Evolutionary conservation across 2,888 invertebrate species (phyloP), one percentile per base, ranked within the genome.

Genomic region (Euplagia quadripunctaria): DNA sequence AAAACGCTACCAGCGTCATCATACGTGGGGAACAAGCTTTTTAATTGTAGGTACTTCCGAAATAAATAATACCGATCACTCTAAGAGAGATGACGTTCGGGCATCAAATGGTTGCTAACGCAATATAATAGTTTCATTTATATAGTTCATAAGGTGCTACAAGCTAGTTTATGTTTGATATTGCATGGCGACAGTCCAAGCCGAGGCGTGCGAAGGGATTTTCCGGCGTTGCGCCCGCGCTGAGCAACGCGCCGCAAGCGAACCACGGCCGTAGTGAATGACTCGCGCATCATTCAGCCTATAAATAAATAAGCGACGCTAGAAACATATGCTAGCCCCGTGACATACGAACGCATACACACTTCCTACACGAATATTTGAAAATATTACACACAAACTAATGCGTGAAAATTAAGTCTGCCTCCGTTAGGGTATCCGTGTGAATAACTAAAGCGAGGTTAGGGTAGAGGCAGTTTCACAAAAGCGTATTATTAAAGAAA

Each of bases 241-340:
- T 58, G 52, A 41, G 51, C 58, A 41, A 65, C 68, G 63, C 68
- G 51, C 70, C 41, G 75, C 67, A 51, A 43, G 41, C 31, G 52
- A 61, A 46, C 69, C 68, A 20, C 73, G 70, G 67, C 55, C 67
- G 64, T 74, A 74, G 79, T 83, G 82, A 84, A 84, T 84, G 84
- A 75, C 78, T 77, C 68, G 74, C 76, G 77, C 79, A 76, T 75
- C 82, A 83, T 78, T 79, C 71, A 79, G 76, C 71, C 78, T 83
- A 79, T 79, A 77, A 78, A 79, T 79, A 77, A 78, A 82, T 77
- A 78, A 70, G 67, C 79, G 70, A 71, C 68, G 74, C 69, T 72
- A 71, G 69, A 55, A 67, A 55, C 70, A 70, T 55, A 73, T 51
- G 68, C 71, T 66, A 71, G 71, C 73, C 81, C 78, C 80, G 82